These are phyloP conservation scores for Ceratoteleas bidentatus DNA, from an alignment of 1,140 invertebrate species.

Conservation along the genomic window DNA sequence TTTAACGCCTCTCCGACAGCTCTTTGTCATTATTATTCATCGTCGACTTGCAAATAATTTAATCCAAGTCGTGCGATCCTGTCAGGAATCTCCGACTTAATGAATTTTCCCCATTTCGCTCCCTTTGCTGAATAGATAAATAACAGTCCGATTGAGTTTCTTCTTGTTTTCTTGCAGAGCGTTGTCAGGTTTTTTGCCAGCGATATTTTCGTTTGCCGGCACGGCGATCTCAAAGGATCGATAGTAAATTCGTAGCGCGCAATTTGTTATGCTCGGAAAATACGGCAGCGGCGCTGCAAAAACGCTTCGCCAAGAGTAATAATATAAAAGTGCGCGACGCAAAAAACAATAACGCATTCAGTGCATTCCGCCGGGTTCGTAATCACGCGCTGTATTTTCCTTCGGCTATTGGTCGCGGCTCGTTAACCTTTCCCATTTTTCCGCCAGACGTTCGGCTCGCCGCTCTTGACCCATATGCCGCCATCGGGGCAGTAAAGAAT, in stretches of 20 bases:
- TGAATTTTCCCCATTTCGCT: no score
- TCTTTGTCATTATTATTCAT: no score
- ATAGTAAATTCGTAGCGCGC: background rate
- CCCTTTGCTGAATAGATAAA: no score
- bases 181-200: no score
- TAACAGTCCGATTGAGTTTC: no score
- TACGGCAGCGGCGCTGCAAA: background rate
- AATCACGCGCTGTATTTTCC: conserved; percentile 28
- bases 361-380: conserved; percentile 8
- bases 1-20: no score
- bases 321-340: conserved; percentile 13
- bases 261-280: conserved; percentile 15
- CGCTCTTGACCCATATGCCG: conserved; percentile 46
- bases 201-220: no score
- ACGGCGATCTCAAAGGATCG: background rate
- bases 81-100: no score
- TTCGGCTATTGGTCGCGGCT: conserved; percentile 44
- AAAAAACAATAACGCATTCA: conserved; percentile 10
- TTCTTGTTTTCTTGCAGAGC: no score
- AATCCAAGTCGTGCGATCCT: no score
- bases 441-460: conserved; percentile 16
- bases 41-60: no score
- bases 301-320: background rate
- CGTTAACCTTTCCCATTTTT: conserved; percentile 51
- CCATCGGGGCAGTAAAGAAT: conserved; percentile 28